phyloP scores from a whole-genome alignment of 2,888 invertebrate species.

The Ypsolopha sequella region DNA sequence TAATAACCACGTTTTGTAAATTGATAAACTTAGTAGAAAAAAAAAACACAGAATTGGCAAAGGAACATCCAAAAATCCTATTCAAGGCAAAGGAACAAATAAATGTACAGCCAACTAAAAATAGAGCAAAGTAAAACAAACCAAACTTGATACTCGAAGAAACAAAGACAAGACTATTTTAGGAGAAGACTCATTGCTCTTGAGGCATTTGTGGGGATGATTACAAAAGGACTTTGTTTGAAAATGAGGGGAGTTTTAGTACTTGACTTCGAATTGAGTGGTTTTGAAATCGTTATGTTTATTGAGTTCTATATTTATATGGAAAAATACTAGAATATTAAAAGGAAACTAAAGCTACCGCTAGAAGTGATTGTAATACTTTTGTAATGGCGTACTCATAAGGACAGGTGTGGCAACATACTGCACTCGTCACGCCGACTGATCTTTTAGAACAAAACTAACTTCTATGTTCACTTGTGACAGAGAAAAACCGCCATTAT shows the following conservation, averaged over 20 bases:
- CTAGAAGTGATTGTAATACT: neutral
- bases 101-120: neutral
- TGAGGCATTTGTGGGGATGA: neutral
- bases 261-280: slow-evolving; percentile 1
- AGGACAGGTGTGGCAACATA: no score
- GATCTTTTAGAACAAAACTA: neutral
- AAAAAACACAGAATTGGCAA: neutral
- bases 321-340: neutral
- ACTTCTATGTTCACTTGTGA: neutral
- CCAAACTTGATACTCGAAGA: neutral
- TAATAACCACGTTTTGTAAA: neutral
- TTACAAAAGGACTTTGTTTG: neutral
- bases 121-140: neutral
- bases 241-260: neutral
- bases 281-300: neutral
- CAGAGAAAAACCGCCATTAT: neutral
- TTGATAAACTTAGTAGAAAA: neutral
- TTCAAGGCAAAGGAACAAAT: no score
- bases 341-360: neutral
- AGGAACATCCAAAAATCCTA: neutral
- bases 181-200: neutral
- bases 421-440: neutral
- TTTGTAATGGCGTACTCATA: neutral
- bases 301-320: neutral
- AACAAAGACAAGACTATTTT: neutral